Evolutionary conservation across 2,797 vertebrate species (phyloP).

Genomic region (Sphaeramia orbicularis): DNA sequence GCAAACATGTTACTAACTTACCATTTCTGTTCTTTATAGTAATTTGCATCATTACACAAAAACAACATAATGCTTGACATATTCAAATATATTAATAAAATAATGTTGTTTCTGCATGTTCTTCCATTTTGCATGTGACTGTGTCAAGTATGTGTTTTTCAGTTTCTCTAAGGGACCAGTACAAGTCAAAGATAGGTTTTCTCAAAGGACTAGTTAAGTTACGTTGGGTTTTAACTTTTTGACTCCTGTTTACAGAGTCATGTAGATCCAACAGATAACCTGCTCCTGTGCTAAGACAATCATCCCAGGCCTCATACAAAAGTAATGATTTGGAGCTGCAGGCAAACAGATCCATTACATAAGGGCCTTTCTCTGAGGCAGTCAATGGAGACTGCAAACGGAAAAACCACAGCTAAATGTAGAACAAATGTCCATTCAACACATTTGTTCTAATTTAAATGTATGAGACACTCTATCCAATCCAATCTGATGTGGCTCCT

Average conservation of each 20-base stretch:
- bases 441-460: constrained; percentile 5
- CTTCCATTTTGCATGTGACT: too few species aligned
- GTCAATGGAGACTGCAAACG: constrained; percentile 17
- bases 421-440: constrained; percentile 28
- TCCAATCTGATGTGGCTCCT: background rate
- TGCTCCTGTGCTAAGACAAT: constrained; percentile 19
- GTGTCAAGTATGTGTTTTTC: background rate
- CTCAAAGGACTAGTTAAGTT: background rate
- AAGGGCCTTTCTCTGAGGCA: constrained; percentile 32
- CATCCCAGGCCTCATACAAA: constrained; percentile 63
- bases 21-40: too few species aligned
- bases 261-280: constrained; percentile 26
- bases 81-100: too few species aligned
- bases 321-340: constrained; percentile 65
- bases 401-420: constrained; percentile 17
- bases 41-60: too few species aligned
- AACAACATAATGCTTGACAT: too few species aligned
- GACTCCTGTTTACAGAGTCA: constrained; percentile 44
- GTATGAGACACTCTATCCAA: constrained; percentile 3
- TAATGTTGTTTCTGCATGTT: too few species aligned
- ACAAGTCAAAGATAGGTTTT: background rate
- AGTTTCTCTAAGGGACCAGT: background rate
- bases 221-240: constrained; percentile 4
- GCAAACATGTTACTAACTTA: too few species aligned
- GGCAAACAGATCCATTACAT: constrained; percentile 60